Base-by-base conservation (phyloP, 1,140 invertebrate species). In the Drosophila malerkotliana region DNA sequence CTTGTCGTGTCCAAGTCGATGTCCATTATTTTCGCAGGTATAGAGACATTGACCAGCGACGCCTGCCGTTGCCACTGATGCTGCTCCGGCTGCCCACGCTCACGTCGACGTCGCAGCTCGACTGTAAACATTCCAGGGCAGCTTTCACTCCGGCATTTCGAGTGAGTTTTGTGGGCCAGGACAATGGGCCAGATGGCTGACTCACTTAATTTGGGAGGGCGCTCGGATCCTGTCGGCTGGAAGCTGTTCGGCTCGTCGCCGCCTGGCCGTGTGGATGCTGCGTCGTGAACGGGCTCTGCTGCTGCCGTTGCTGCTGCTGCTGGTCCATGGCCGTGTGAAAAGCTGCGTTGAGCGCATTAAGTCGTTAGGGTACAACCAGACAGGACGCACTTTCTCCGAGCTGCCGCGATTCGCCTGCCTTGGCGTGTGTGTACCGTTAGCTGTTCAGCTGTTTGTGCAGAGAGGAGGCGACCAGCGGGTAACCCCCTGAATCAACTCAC, bases 291-390 rank as follows among this genome's bases (percentile, higher is more conserved):
- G n/a, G 41, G 41, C 8, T 18, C 26, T 28, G 15, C 41, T 45
- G 44, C 18, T 90, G 15, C 0, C 1, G 15, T 1, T 15, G 18
- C 41, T 45, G 44, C 41, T 45, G 44, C 18, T 90, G 15, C 15
- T 45, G 44, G 44, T 90, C 87, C 88, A 90, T 88, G 87, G 82
- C 74, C 87, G 87, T 90, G 88, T 73, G 82, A 88, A 90, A 90
- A 90, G 79, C 79, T 88, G 79, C 73, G 83, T 87, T 83, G 87
- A 90, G 87, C 87, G 87, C 87, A 90, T 90, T 90, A 90, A 90
- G 88, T 90, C 82, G 88, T 87, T 83, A 84, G 87, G 87, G 79
- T 88, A 88, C 88, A 90, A 90, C 88, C 88, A 90, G 88, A 79
- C 61, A 88, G 88, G 88, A 90, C 88, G 88, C 88, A 87, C 73